These are phyloP conservation scores for Unio pictorum DNA, from an alignment of 2,888 invertebrate species.

Conservation along the genomic window DNA sequence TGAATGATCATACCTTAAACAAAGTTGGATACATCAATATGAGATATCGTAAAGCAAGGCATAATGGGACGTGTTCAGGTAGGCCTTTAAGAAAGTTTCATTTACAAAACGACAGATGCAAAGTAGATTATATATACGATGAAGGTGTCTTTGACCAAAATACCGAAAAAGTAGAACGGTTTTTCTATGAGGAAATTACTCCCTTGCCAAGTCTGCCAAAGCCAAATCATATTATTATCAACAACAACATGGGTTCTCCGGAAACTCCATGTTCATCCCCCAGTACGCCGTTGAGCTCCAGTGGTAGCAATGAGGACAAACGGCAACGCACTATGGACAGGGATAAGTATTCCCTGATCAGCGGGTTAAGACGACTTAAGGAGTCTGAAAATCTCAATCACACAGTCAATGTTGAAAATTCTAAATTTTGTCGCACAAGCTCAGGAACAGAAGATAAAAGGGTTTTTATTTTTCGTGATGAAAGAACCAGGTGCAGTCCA, in stretches of 20 bases:
- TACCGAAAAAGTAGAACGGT: constrained; percentile 64
- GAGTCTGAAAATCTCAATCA: constrained; percentile 51
- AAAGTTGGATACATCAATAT: constrained; percentile 11
- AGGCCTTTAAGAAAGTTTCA: not conserved
- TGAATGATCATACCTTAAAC: constrained; percentile 4
- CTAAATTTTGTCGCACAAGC: constrained; percentile 17
- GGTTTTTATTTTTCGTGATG: constrained; percentile 46
- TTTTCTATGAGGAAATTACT: constrained; percentile 56
- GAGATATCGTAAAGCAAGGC: constrained; percentile 4
- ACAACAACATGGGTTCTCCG: constrained; percentile 13
- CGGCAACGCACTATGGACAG: constrained; percentile 24
- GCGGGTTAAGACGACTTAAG: constrained; percentile 44
- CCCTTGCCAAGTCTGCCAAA: constrained; percentile 7
- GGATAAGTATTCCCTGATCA: constrained; percentile 45
- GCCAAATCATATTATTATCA: constrained; percentile 20
- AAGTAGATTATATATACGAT: constrained; percentile 67
- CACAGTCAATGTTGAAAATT: constrained; percentile 37
- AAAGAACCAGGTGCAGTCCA: constrained; percentile 38
- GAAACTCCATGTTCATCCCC: constrained; percentile 33
- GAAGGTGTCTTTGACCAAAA: constrained; percentile 64
- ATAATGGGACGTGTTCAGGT: not conserved
- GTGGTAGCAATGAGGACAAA: constrained; percentile 37
- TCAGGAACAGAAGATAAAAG: constrained; percentile 16
- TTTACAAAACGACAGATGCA: constrained; percentile 17
- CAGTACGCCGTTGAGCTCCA: constrained; percentile 35